Base-by-base conservation (phyloP, 2,113 vertebrate species). In the Neogobius melanostomus region DNA sequence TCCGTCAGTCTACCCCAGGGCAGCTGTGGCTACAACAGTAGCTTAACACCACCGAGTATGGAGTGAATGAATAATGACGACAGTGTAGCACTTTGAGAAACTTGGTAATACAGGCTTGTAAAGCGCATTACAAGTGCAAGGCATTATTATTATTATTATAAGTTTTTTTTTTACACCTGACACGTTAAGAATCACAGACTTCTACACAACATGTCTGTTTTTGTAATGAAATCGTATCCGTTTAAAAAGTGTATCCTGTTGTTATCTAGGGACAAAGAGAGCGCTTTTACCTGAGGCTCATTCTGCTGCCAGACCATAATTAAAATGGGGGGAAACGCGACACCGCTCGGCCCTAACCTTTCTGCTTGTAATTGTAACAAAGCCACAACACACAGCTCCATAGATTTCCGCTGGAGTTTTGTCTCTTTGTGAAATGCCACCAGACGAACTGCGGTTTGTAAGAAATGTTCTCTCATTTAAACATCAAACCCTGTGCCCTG, bases 321-420 rank as follows among this genome's bases (percentile, higher is more conserved):
- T 80, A 81, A 84, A 79, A 85, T 28, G 60, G 69, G 56, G 8
- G 59, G 59, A 42, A 82, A 75, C 79, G 79, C 3, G 11, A 49
- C 47, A 49, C 66, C 48, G 72, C 67, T 50, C 28, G 66, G 72
- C 59, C 53, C 43, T 74, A 68, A 71, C 69, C 67, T 67, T 75
- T 63, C 68, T 70, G 63, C 59, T 36, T 61, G 51, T 11, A 80
- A 79, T 80, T 74, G 36, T 73, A 80, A 75, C 71, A 74, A 77
- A 74, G 69, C 71, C 76, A 69, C 36, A 69, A 66, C 51, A 46
- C 49, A 61, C 44, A 44, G 44, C 42, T 61, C 42, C 42, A 61
- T 61, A n/a, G 59, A 61, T 61, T 61, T 61, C 44, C 42, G 16
- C 43, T 10, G 42, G 42, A 44, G 59, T 61, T 61, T 61, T 61